Evolutionary conservation across 2,797 vertebrate genomes (phyloP).

Genomic region (Hipposideros larvatus): DNA sequence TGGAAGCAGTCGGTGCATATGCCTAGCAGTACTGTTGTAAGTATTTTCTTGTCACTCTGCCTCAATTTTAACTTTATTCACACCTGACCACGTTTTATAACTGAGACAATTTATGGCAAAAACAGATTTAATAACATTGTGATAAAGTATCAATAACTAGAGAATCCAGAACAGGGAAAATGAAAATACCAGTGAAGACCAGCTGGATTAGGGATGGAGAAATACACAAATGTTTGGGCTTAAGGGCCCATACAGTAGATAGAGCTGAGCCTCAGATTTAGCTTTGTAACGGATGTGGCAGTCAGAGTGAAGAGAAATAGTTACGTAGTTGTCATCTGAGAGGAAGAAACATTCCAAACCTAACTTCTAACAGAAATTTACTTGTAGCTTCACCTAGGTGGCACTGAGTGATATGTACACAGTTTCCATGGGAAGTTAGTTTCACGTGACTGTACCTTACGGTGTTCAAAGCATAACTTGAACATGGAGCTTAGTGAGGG

Average conservation of each 20-base stretch:
- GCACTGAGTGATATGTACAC: not conserved
- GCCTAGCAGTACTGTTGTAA: not conserved
- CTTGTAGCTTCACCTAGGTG: not conserved
- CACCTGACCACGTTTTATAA: not conserved
- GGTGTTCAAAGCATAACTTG: not conserved
- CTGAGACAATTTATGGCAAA: not conserved
- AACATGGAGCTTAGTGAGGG: not conserved
- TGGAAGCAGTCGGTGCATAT: not conserved
- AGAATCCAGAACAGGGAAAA: not conserved
- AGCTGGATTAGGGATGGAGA: not conserved
- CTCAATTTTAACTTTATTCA: slow-evolving; percentile 56
- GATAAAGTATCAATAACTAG: slow-evolving; percentile 25
- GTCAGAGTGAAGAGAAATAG: slow-evolving; percentile 2
- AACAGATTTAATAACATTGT: slow-evolving; percentile 4
- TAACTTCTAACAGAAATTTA: slow-evolving; percentile 55
- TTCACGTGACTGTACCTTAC: not conserved
- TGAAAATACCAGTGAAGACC: slow-evolving; percentile 4
- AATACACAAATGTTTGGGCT: not conserved
- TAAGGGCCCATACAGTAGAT: not conserved
- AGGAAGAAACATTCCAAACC: slow-evolving; percentile 24
- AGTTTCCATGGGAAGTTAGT: not conserved
- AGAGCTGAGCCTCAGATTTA: not conserved
- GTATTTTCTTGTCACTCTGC: not conserved
- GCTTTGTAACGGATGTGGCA: not conserved
- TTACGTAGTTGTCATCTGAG: not conserved